Percentiles rank a stretch among this genome's conserved stretches.
These are phyloP conservation scores for Tipula lateralis DNA, from an alignment of 2,888 invertebrate species.

Conservation along the genomic window DNA sequence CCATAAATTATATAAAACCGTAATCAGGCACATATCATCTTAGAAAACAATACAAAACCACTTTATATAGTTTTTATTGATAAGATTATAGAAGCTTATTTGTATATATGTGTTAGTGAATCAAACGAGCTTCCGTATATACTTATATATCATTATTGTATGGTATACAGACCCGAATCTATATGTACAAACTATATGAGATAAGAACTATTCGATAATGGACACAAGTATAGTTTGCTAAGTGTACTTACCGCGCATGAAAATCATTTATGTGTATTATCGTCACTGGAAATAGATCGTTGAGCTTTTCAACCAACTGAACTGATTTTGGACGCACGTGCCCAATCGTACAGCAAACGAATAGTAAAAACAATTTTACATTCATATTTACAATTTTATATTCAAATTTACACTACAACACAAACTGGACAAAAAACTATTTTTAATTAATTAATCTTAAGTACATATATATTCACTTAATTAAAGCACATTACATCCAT, in stretches of 20 bases:
- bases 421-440: neutral
- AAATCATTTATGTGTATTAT: constrained; percentile 29
- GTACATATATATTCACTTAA: neutral
- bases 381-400: neutral
- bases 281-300: neutral
- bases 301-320: neutral
- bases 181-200: too few relatives aligned
- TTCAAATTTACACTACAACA: neutral
- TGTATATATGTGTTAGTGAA: too few relatives aligned
- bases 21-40: too few relatives aligned
- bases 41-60: too few relatives aligned
- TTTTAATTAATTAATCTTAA: neutral
- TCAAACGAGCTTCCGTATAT: too few relatives aligned
- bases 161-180: too few relatives aligned
- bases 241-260: constrained; percentile 12
- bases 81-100: too few relatives aligned
- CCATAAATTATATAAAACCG: too few relatives aligned
- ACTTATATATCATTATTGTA: too few relatives aligned
- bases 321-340: neutral
- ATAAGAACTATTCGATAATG: too few relatives aligned
- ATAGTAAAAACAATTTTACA: neutral
- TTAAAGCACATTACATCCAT: neutral
- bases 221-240: too few relatives aligned
- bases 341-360: neutral
- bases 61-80: too few relatives aligned